These are phyloP conservation scores for Drosophila auraria DNA, from an alignment of 1,140 invertebrate genomes.

Conservation along the genomic window DNA sequence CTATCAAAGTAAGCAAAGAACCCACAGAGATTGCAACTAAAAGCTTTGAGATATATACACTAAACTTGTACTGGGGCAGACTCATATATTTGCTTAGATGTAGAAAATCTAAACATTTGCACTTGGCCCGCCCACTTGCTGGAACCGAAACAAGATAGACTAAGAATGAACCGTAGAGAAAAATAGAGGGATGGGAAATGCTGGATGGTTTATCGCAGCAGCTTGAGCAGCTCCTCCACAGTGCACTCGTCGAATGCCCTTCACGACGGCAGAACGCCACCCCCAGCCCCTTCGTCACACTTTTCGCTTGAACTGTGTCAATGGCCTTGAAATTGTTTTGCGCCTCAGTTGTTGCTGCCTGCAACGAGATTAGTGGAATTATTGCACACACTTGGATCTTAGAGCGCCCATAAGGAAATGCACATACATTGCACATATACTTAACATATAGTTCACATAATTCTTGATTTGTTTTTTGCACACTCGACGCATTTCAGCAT, in stretches of 20 bases:
- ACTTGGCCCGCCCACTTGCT: conserved; percentile 66
- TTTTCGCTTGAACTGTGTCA: conserved; percentile 75
- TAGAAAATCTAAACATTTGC: conserved; percentile 70
- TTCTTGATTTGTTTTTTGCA: background rate
- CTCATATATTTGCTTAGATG: conserved; percentile 43
- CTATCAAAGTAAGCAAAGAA: background rate
- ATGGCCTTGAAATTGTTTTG: conserved; percentile 82
- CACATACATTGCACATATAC: conserved; percentile 3
- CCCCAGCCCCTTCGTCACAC: conserved; percentile 19
- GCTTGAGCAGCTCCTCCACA: conserved; percentile 60
- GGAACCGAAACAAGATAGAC: conserved; percentile 51
- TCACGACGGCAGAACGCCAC: conserved; percentile 30
- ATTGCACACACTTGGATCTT: conserved; percentile 47
- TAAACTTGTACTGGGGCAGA: conserved; percentile 9
- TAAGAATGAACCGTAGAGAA: background rate
- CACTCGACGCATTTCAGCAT: background rate
- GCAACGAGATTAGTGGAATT: conserved; percentile 68
- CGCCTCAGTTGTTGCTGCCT: conserved; percentile 64
- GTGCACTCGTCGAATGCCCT: conserved; percentile 66
- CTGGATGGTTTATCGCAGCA: conserved; percentile 74
- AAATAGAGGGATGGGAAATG: conserved; percentile 6
- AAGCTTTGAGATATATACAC: background rate
- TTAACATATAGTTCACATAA: conserved; percentile 1
- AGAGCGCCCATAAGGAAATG: conserved; percentile 51
- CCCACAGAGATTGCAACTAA: conserved; percentile 9